Conservation (phyloP, 2,797 vertebrate genomes). For the Sternotherus odoratus region DNA sequence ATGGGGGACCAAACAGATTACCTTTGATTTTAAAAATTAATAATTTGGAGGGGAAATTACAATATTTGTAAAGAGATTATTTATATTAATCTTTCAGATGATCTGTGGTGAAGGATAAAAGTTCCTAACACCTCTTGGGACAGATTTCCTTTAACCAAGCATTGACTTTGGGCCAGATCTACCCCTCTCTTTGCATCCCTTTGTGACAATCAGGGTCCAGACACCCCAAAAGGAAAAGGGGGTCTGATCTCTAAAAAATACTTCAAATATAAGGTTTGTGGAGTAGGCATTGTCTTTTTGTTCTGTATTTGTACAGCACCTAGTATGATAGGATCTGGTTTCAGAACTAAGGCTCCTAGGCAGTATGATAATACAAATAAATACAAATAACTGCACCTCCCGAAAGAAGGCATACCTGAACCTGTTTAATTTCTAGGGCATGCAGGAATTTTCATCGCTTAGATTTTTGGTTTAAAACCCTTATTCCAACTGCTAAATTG, state of each 20-base stretch:
- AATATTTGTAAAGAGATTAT: neutral
- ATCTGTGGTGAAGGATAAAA: neutral
- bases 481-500: slow-evolving; percentile 63
- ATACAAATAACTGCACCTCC: neutral
- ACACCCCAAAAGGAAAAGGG: too few species aligned
- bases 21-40: neutral
- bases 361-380: neutral
- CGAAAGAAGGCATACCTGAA: slow-evolving; percentile 3
- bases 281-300: neutral
- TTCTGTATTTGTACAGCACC: neutral
- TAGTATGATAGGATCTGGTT: neutral
- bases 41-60: neutral
- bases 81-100: neutral
- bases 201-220: too few species aligned
- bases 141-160: neutral
- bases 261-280: neutral
- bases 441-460: slow-evolving; percentile 46
- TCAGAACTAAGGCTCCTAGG: neutral
- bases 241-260: too few species aligned
- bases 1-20: neutral
- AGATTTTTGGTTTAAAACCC: slow-evolving; percentile 57
- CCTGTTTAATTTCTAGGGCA: slow-evolving; percentile 38
- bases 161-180: neutral
- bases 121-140: neutral
- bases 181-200: too few species aligned